A percentile compares a stretch with the other conserved stretches of the same genome.
phyloP scores from a whole-genome alignment of 2,888 invertebrate species.

The Tinea trinotella region DNA sequence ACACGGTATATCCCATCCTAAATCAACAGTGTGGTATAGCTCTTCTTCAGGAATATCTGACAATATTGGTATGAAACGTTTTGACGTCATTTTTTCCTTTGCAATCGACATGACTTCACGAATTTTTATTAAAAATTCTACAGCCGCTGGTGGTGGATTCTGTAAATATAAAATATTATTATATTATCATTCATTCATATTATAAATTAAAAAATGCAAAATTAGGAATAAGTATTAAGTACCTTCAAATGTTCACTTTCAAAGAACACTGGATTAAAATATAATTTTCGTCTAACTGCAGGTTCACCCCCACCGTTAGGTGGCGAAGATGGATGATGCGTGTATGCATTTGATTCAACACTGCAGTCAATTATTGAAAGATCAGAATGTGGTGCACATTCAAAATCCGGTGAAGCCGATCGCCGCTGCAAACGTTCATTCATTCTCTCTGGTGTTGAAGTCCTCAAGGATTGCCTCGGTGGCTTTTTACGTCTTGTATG shows the following conservation, averaged over 20 bases:
- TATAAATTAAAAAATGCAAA: neutral
- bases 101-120: slow-evolving; percentile 91
- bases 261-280: slow-evolving; percentile 93
- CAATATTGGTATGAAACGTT: slow-evolving; percentile 83
- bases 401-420: slow-evolving; percentile 56
- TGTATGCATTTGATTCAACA: slow-evolving; percentile 36
- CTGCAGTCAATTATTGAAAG: slow-evolving; percentile 60
- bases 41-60: slow-evolving; percentile 88
- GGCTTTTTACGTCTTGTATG: slow-evolving; percentile 56
- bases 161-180: slow-evolving; percentile 63
- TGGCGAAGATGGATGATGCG: slow-evolving; percentile 59
- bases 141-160: slow-evolving; percentile 91
- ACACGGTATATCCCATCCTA: slow-evolving; percentile 63
- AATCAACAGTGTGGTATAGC: slow-evolving; percentile 56
- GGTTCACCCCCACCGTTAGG: slow-evolving; percentile 51
- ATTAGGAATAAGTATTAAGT: slow-evolving; percentile 26
- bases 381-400: slow-evolving; percentile 63
- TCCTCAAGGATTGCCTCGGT: slow-evolving; percentile 39
- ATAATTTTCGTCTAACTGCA: slow-evolving; percentile 80
- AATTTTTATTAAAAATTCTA: slow-evolving; percentile 90
- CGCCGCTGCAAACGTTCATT: slow-evolving; percentile 49
- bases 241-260: slow-evolving; percentile 88
- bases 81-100: slow-evolving; percentile 88
- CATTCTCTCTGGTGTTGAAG: slow-evolving; percentile 40
- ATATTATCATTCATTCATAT: too few relatives aligned